phyloP scores from a whole-genome alignment of 2,797 vertebrate species.

The Triplophysa bombifrons region DNA sequence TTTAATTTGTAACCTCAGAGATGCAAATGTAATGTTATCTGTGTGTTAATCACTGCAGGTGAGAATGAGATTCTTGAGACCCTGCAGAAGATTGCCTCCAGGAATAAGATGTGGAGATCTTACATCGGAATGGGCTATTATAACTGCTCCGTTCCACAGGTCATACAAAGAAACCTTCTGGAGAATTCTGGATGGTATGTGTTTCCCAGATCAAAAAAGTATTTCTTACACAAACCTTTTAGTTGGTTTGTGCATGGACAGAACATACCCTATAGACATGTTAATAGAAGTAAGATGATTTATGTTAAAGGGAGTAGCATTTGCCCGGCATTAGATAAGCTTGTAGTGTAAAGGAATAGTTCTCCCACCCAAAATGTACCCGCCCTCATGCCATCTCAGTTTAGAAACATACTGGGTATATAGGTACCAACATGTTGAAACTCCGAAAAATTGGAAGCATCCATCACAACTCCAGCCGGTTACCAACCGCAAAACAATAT shows the following conservation, averaged over 20 bases:
- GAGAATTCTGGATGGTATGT: slow-evolving; percentile 97
- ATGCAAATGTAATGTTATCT: not conserved
- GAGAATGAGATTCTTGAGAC: slow-evolving; percentile 92
- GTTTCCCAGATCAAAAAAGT: not conserved
- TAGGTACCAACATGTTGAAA: too few species aligned
- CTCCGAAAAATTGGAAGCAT: too few species aligned
- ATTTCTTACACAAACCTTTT: not conserved
- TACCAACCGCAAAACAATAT: too few species aligned
- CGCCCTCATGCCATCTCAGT: too few species aligned
- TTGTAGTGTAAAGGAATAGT: too few species aligned
- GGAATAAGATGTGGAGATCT: slow-evolving; percentile 94
- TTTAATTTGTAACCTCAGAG: not conserved
- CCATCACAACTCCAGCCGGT: too few species aligned
- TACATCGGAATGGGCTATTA: slow-evolving; percentile 99
- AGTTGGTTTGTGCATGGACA: not conserved
- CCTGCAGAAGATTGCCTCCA: slow-evolving; percentile 86
- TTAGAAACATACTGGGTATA: too few species aligned
- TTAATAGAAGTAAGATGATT: not conserved
- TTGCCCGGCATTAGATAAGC: slow-evolving; percentile 12
- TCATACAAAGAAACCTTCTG: slow-evolving; percentile 90
- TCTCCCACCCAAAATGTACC: too few species aligned
- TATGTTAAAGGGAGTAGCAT: not conserved
- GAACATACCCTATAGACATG: not conserved
- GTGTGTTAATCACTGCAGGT: slow-evolving; percentile 76
- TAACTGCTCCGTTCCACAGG: slow-evolving; percentile 90